These are phyloP conservation scores for Rhabdornis inornatus DNA, from an alignment of 2,113 vertebrate genomes.

Conservation along the genomic window DNA sequence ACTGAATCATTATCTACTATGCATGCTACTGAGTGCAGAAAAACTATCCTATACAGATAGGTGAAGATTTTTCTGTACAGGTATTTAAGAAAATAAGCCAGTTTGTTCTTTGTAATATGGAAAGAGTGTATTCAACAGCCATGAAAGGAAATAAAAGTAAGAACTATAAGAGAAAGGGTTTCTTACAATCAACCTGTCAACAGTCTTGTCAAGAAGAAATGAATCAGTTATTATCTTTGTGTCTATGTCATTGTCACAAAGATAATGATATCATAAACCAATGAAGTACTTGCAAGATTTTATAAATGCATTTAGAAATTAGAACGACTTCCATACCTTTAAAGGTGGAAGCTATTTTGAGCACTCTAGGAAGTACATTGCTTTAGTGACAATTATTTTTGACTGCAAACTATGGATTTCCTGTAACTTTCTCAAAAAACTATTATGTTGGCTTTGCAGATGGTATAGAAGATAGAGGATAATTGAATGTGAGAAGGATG, in stretches of 20 bases:
- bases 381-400: background rate
- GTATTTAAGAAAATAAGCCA: background rate
- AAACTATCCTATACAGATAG: background rate
- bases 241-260: background rate
- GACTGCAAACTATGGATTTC: background rate
- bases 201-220: background rate
- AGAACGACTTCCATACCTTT: background rate
- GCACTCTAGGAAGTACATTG: background rate
- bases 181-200: background rate
- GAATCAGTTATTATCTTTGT: background rate
- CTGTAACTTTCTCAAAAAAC: background rate
- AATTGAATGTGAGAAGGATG: background rate
- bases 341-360: background rate
- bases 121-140: background rate
- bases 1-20: background rate
- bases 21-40: background rate
- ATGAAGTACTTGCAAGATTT: background rate
- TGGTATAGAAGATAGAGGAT: background rate
- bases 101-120: background rate
- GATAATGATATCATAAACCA: background rate
- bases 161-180: background rate
- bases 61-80: background rate
- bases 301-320: background rate
- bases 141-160: background rate
- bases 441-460: background rate